Evolutionary conservation across 2,797 vertebrate genomes (phyloP), one percentile per base, ranked within the genome.

Genomic region (Myiotriccus ornatus): DNA sequence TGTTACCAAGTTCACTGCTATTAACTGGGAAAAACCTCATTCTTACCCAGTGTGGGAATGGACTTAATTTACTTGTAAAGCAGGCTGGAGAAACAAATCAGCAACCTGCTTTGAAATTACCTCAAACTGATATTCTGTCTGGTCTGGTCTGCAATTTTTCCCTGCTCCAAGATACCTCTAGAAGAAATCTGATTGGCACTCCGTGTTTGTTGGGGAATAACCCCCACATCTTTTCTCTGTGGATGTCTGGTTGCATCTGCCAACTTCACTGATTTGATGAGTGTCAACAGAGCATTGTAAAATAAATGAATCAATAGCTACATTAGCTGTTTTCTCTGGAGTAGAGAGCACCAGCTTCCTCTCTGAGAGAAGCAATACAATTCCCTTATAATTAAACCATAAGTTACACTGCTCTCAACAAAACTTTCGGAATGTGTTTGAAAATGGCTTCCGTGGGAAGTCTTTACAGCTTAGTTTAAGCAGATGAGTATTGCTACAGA

Each of bases 381-480:
- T 70, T 93, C 60, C 71, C 22, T 63, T 64, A 34, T 57, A 94
- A 94, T 82, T 90, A 93, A 93, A 69, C 1, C 0, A 6, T 46
- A 62, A 89, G 78, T 84, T 89, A 63, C 44, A n/a, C 53, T 74
- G 27, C 35, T 94, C 23, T 83, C 2, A 25, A 84, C 34, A 63
- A 27, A 69, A 41, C 52, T 74, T 87, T 63, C 1, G 2, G 65
- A 93, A 89, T 52, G 63, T 69, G 43, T 68, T 92, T 73, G 87
- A 87, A 76, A 95, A 91, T 59, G 86, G 30, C 56, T 95, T 92
- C 70, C 59, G 28, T 89, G 86, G 59, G 84, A 76, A 76, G 55
- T 7, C 47, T 90, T 89, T 82, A 90, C 55, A 79, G 86, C 77
- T 93, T 87, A 67, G 35, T 87, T 92, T 94, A 93, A 95, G 86